Evolutionary conservation across 1,140 invertebrate genomes (phyloP), one percentile per base, ranked within the genome.

Genomic region (Drosophila insularis): DNA sequence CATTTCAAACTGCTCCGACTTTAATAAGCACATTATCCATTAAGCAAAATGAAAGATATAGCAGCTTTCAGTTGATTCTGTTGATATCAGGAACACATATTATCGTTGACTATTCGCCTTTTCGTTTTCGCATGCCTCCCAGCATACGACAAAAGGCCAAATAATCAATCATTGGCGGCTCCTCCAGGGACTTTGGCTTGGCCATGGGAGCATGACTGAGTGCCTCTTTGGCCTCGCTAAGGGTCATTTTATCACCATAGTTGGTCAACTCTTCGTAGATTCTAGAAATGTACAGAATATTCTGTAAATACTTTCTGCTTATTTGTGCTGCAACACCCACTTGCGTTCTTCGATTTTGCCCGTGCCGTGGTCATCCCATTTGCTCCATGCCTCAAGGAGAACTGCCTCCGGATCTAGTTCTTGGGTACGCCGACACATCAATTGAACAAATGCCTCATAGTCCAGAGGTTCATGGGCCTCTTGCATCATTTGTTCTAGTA

Each of bases 351-450:
- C 92, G 37, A 95, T 94, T 21, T 92, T 92, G 72, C 94, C 94
- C 5, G 93, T 93, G 60, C 93, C 93, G 27, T 93, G 92, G 5
- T 91, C 91, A 70, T 95, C 94, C 94, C 94, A 95, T 19, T 94
- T 93, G 43, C 94, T 93, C 70, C 94, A 91, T 0, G 94, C 94
- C 8, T 93, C 93, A 0, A 94, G 81, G 8, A 95, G 81, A 5
- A 94, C 94, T 63, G 94, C 93, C 80, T 95, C 94, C 0, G 94
- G 93, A 85, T 95, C 94, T 43, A 94, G 80, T 71, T 94, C 93
- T 27, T 94, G 90, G 1, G 93, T 94, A 62, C 93, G 93, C 60
- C 92, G 93, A n/a, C 93, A 94, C 67, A 95, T 93, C 4, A 95
- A 89, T 50, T 93, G 92, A 1, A 94, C 93, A 75, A 95, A 95